phyloP scores from a whole-genome alignment of 2,888 invertebrate species.

The Eutolmus rufibarbis region DNA sequence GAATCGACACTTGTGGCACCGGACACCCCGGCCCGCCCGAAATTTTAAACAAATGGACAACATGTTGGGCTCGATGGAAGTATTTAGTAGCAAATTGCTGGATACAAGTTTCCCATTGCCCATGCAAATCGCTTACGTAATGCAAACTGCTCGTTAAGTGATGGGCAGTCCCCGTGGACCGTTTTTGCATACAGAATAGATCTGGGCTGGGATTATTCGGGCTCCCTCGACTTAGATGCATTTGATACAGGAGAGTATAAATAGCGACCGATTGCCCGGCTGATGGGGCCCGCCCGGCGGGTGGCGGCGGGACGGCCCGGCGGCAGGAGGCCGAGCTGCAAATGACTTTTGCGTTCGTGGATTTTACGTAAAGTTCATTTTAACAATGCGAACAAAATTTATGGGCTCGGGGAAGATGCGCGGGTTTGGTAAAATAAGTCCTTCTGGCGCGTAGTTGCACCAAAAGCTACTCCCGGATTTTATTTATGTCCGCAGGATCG shows the following conservation, averaged over 20 bases:
- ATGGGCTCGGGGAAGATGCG: neutral
- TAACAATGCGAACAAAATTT: neutral
- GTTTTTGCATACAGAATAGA: conserved; percentile 28
- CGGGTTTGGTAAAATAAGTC: neutral
- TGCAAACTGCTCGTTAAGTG: conserved; percentile 36
- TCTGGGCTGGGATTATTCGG: neutral
- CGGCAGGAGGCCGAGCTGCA: neutral
- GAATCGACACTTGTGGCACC: conserved; percentile 22
- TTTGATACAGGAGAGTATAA: neutral
- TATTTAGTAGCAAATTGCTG: conserved; percentile 34
- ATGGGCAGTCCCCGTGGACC: conserved; percentile 27
- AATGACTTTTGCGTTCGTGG: conserved; percentile 1
- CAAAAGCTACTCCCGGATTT: neutral
- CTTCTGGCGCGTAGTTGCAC: neutral
- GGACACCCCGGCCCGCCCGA: neutral
- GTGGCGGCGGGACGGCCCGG: neutral
- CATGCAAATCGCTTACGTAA: conserved; percentile 37
- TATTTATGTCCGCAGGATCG: neutral
- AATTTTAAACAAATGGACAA: conserved; percentile 33
- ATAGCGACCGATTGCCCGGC: neutral
- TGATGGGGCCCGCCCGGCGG: neutral
- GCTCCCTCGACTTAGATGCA: conserved; percentile 11
- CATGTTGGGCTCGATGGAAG: conserved; percentile 26
- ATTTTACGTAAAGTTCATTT: conserved; percentile 2
- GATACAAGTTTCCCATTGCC: conserved; percentile 22